These are phyloP conservation scores for Cecropterus lyciades DNA, from an alignment of 1,140 invertebrate genomes.

Conservation along the genomic window DNA sequence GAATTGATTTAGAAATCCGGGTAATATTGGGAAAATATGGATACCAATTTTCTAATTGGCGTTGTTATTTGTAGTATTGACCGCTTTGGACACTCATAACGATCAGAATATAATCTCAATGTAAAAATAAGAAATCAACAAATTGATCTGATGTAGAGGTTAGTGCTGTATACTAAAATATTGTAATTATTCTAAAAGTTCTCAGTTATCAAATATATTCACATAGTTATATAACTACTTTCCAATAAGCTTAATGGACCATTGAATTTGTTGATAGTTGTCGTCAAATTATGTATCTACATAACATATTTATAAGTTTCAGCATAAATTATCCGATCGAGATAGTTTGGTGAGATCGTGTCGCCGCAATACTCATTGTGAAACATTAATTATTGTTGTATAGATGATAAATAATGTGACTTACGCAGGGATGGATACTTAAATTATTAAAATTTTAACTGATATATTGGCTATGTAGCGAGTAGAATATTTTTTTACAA, in stretches of 20 bases:
- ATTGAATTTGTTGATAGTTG: slow-evolving; percentile 73
- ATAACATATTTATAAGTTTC: slow-evolving; percentile 67
- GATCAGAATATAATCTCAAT: slow-evolving; percentile 21
- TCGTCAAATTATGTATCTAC: slow-evolving; percentile 64
- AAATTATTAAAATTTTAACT: slow-evolving; percentile 85
- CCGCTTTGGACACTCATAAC: neutral
- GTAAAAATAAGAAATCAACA: slow-evolving; percentile 17
- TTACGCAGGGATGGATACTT: slow-evolving; percentile 86
- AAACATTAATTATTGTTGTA: slow-evolving; percentile 83
- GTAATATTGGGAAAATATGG: no score
- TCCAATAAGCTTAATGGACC: slow-evolving; percentile 78
- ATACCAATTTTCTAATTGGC: no score
- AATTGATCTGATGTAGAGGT: slow-evolving; percentile 26
- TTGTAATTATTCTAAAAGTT: slow-evolving; percentile 21
- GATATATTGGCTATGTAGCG: slow-evolving; percentile 85
- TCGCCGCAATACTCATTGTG: slow-evolving; percentile 79
- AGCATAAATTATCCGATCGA: slow-evolving; percentile 80
- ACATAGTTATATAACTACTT: slow-evolving; percentile 65
- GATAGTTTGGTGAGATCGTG: slow-evolving; percentile 55
- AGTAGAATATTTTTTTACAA: slow-evolving; percentile 86
- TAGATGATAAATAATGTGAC: slow-evolving; percentile 84
- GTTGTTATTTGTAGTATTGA: slow-evolving; percentile 1
- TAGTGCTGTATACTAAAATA: slow-evolving; percentile 28
- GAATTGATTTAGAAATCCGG: no score
- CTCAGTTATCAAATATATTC: slow-evolving; percentile 25